Evolutionary conservation across 2,888 invertebrate genomes (phyloP).

Genomic region (Trachelus tabidus): DNA sequence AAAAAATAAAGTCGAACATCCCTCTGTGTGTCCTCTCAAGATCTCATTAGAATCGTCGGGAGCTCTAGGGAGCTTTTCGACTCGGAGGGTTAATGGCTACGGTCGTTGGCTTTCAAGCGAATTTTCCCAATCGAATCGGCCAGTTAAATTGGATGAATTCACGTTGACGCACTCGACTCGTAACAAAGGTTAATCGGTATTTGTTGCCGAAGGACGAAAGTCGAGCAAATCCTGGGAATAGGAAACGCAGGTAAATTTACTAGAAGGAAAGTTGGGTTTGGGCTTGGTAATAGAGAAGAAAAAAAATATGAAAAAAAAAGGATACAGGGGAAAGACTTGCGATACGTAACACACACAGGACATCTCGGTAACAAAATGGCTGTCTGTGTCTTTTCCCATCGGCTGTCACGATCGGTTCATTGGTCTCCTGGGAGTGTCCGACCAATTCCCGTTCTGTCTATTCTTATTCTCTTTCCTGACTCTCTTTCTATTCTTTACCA

Average conservation of each 20-base stretch:
- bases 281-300: background rate
- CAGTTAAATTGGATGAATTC: background rate
- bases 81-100: background rate
- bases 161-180: background rate
- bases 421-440: slow-evolving; percentile 29
- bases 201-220: background rate
- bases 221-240: background rate
- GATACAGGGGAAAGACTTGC: background rate
- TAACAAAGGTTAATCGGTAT: background rate
- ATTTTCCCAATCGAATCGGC: background rate
- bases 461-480: no score
- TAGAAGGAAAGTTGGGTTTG: background rate
- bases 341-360: background rate
- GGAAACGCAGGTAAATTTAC: no score
- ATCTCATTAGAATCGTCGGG: background rate
- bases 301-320: background rate
- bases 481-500: background rate
- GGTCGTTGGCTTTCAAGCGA: background rate
- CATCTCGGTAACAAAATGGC: background rate
- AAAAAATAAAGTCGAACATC: background rate
- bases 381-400: background rate
- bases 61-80: background rate
- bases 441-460: slow-evolving; percentile 26
- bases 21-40: background rate
- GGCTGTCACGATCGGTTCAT: slow-evolving; percentile 20